Conservation (phyloP, 2,888 invertebrate genomes). For the Hypselothyrea guttata region DNA sequence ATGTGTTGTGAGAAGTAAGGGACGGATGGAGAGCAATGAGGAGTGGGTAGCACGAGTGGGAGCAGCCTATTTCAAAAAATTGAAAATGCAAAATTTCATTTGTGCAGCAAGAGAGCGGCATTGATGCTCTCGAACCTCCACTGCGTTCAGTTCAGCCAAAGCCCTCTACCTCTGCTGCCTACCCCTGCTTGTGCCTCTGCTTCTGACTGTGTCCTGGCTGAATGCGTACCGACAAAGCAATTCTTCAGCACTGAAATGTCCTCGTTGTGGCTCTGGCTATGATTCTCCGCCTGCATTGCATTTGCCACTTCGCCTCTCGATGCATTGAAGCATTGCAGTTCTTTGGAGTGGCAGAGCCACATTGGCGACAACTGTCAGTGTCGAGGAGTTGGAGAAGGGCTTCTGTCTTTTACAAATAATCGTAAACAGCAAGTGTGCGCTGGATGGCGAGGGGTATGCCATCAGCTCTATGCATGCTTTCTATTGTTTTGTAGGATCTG, state of each 20-base stretch:
- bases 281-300: constrained; percentile 58
- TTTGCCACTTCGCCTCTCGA: constrained; percentile 36
- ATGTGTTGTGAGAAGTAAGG: constrained; percentile 7
- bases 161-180: constrained; percentile 2
- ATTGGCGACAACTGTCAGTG: constrained; percentile 63
- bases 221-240: constrained; percentile 66
- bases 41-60: constrained; percentile 24
- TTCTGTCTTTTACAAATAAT: constrained; percentile 27
- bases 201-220: constrained; percentile 36
- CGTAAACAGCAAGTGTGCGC: constrained; percentile 60
- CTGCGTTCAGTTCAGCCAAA: constrained; percentile 1
- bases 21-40: constrained; percentile 20
- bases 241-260: constrained; percentile 78
- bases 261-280: constrained; percentile 35
- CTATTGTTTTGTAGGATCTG: no score
- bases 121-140: constrained; percentile 9
- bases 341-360: no score
- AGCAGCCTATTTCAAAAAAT: constrained; percentile 76
- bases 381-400: constrained; percentile 29
- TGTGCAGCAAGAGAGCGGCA: constrained; percentile 51
- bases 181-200: constrained; percentile 6
- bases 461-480: no score
- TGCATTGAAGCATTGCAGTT: no score
- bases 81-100: constrained; percentile 78
- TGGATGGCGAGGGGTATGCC: constrained; percentile 12